These are phyloP conservation scores for Galago senegalensis DNA, from an alignment of 2,797 vertebrate genomes.

Conservation along the genomic window DNA sequence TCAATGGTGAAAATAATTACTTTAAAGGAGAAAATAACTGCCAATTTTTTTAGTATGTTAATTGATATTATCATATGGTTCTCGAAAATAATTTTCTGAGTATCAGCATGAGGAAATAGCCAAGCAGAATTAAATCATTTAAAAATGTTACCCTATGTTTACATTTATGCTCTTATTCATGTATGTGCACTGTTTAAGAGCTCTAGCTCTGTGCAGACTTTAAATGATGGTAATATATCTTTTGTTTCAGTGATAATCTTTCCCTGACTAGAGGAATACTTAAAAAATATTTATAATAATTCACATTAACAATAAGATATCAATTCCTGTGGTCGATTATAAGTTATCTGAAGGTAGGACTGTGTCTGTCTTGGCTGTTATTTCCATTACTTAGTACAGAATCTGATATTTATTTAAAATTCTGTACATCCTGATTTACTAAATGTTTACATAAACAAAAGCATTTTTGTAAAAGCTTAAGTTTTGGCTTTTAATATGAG, in stretches of 20 bases:
- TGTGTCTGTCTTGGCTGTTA: neutral
- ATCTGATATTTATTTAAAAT: constrained; percentile 23
- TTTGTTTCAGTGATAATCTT: constrained; percentile 45
- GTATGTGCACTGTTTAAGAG: neutral
- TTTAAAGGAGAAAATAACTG: constrained; percentile 46
- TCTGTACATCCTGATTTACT: neutral
- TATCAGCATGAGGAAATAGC: neutral
- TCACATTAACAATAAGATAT: neutral
- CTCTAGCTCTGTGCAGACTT: neutral
- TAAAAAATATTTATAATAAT: constrained; percentile 23
- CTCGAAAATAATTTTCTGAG: constrained; percentile 55
- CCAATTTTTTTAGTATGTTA: constrained; percentile 19
- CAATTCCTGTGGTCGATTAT: neutral
- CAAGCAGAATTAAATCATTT: constrained; percentile 5
- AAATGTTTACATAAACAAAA: neutral
- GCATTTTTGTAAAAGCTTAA: constrained; percentile 20
- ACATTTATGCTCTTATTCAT: neutral
- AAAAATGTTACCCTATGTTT: neutral
- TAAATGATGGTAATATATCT: neutral
- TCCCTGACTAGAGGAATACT: neutral
- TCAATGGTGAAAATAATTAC: constrained; percentile 49
- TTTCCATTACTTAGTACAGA: constrained; percentile 53
- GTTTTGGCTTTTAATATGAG: constrained; percentile 42
- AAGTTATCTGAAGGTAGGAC: constrained; percentile 49
- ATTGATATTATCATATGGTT: neutral